Conservation (phyloP, 2,797 vertebrate species). For the Apogon talboti region DNA sequence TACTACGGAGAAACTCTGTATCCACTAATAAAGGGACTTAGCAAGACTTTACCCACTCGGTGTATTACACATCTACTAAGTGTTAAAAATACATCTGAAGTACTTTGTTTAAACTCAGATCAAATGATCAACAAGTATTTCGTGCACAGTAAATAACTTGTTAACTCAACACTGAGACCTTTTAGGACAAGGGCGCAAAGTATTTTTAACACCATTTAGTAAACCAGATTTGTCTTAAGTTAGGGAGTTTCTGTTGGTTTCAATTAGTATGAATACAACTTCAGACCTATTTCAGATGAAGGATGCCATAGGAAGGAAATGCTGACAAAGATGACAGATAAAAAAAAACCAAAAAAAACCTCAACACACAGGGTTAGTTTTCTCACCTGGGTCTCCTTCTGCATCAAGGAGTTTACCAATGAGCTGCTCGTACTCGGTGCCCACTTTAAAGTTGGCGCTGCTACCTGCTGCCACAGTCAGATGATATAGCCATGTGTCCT, state of each 20-base stretch:
- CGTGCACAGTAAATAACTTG: too few relatives aligned
- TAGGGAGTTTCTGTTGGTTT: neutral
- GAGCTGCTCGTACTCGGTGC: constrained; percentile 91
- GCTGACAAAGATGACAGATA: too few relatives aligned
- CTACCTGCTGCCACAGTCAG: constrained; percentile 91
- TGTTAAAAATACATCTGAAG: constrained; percentile 3
- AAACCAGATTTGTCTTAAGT: neutral
- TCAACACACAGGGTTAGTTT: neutral
- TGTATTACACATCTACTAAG: neutral
- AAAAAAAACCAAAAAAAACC: neutral
- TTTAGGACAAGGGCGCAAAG: neutral
- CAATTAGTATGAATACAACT: neutral
- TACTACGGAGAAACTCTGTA: constrained; percentile 22
- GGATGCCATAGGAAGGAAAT: too few relatives aligned
- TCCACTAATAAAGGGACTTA: constrained; percentile 15
- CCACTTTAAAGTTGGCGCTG: constrained; percentile 87
- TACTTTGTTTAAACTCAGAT: neutral
- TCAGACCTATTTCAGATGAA: neutral
- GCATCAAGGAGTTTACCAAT: constrained; percentile 90
- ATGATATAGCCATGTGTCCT: constrained; percentile 97
- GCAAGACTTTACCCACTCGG: neutral
- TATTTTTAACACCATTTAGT: neutral
- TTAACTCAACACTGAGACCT: neutral
- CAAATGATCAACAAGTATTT: neutral
- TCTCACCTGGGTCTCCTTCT: constrained; percentile 91